Conservation (phyloP, 2,113 vertebrate genomes). For the Ptilorrhoa leucosticta region DNA sequence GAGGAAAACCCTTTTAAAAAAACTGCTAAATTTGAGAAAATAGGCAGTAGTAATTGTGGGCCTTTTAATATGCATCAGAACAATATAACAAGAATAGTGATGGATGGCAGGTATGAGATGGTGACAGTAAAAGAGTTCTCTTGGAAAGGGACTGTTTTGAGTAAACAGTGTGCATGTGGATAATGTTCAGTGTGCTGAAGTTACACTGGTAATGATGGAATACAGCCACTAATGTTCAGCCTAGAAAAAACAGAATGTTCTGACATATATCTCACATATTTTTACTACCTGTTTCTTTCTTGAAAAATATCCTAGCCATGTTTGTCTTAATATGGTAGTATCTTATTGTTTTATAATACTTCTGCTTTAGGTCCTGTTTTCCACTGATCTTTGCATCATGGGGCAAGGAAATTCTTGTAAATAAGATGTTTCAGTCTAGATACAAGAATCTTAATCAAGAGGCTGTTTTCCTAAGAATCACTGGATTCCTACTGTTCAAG, state of each 20-base stretch:
- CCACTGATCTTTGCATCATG: slow-evolving; percentile 32
- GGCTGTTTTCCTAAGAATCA: slow-evolving; percentile 12
- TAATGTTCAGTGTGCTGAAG: not conserved
- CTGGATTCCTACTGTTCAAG: not conserved
- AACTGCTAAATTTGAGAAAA: not conserved
- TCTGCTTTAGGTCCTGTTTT: slow-evolving; percentile 73
- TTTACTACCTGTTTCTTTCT: not conserved
- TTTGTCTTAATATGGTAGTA: not conserved
- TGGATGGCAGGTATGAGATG: not conserved
- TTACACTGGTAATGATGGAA: not conserved
- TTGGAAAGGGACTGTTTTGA: not conserved
- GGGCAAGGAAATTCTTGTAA: slow-evolving; percentile 45
- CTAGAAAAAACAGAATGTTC: not conserved
- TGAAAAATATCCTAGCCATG: not conserved
- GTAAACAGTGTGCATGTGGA: rapidly evolving
- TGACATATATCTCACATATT: rapidly evolving
- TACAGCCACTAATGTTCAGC: not conserved
- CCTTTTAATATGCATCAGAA: not conserved
- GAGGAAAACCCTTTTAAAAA: not conserved
- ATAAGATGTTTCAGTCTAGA: slow-evolving; percentile 41
- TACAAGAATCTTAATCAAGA: not conserved
- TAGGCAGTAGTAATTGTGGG: not conserved
- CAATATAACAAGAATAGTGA: not conserved
- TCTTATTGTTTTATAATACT: slow-evolving; percentile 75
- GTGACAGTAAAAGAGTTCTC: not conserved